Evolutionary conservation across 2,797 vertebrate species (phyloP), one percentile per base, ranked within the genome.

Genomic region (Echeneis naucrates): DNA sequence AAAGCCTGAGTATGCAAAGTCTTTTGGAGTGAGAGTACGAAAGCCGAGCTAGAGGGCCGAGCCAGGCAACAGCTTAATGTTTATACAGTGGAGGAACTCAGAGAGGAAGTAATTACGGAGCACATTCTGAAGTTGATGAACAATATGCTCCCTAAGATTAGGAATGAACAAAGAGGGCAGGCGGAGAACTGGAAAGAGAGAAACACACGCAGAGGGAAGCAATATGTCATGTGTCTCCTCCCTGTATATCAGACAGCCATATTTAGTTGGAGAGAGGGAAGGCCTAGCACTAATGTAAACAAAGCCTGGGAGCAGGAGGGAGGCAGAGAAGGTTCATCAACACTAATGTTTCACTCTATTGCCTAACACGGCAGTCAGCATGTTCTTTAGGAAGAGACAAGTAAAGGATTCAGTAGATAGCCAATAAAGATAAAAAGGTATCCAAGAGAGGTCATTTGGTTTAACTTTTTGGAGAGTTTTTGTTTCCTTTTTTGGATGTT

Each of bases 191-290:
- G 64, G 73, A 75, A 57, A 47, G 61, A 73, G 53, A 56, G 56
- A 76, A 64, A 74, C 79, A 54, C 50, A 73, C 72, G 72, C 60
- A 81, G 79, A 70, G 74, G 77, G 74, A 81, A 79, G 81, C 68
- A 78, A 89, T 89, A 86, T 68, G 77, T 90, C 87, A 86, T 79
- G 79, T 73, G 80, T 85, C 78, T 81, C 75, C 75, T 84, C 83
- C 73, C 87, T 87, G 89, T 93, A 93, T 94, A 93, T 94, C 91
- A 90, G 87, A 88, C 87, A 54, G 90, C 94, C 94, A 94, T 94
- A 93, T 95, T 94, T 94, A 95, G 94, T 87, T 87, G 81, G 84
- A 88, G 81, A 87, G 88, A 93, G 89, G 93, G 92, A 93, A 90
- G 93, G 90, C 88, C 85, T 80, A 85, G 80, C 73, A 85, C 82